Evolutionary conservation across 2,888 invertebrate species (phyloP).

Genomic region (Therioaphis trifolii): DNA sequence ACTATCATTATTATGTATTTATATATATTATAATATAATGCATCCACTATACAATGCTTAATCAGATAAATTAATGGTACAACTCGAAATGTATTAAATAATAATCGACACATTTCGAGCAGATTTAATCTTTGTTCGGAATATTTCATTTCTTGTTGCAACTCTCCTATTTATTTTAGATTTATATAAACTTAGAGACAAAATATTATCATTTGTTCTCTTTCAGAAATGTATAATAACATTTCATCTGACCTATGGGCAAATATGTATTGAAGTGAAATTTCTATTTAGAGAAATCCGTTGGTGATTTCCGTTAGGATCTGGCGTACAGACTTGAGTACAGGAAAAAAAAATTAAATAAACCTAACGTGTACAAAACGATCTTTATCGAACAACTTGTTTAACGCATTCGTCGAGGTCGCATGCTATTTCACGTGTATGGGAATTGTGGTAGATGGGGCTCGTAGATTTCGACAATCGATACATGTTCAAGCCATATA

Average conservation of each 20-base stretch:
- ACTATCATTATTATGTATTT: too few species aligned
- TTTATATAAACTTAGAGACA: not conserved
- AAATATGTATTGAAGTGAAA: conserved; percentile 36
- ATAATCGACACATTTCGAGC: conserved; percentile 14
- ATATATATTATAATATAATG: conserved; percentile 16
- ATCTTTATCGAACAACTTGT: conserved; percentile 62
- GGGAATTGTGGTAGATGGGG: conserved; percentile 49
- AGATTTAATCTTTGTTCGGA: not conserved
- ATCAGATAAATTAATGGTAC: conserved; percentile 39
- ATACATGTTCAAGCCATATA: conserved; percentile 30
- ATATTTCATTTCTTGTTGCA: not conserved
- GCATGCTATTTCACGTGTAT: conserved; percentile 56
- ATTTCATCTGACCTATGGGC: conserved; percentile 8
- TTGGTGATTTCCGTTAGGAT: conserved; percentile 33
- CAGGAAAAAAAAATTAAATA: conserved; percentile 53
- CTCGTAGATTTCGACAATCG: conserved; percentile 62
- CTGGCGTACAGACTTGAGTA: not conserved
- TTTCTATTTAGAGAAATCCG: conserved; percentile 55
- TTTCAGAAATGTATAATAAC: not conserved
- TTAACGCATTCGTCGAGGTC: conserved; percentile 62
- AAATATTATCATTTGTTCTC: conserved; percentile 16
- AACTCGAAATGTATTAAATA: conserved; percentile 12
- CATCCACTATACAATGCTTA: not conserved
- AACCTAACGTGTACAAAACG: conserved; percentile 58
- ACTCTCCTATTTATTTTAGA: not conserved